These are phyloP conservation scores for Pristionchus exspectatus DNA, from an alignment of 2,888 invertebrate species.

Conservation along the genomic window DNA sequence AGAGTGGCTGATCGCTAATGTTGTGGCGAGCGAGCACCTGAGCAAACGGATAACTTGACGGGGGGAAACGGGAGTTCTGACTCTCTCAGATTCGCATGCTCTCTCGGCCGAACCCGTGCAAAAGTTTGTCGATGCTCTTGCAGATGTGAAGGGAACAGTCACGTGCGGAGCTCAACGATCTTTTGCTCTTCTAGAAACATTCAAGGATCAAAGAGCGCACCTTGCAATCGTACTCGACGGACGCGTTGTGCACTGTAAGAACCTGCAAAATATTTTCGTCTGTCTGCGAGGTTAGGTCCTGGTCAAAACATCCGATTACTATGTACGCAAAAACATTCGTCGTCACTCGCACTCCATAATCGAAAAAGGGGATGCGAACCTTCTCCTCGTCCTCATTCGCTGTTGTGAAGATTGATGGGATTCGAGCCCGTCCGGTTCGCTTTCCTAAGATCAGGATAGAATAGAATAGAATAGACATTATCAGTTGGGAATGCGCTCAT, in stretches of 20 bases:
- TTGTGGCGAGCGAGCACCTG: slow-evolving; percentile 33
- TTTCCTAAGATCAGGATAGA: no score
- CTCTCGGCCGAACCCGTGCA: background rate
- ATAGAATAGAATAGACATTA: no score
- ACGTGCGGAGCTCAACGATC: background rate
- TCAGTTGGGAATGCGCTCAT: no score
- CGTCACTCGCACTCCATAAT: no score
- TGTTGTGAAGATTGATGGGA: background rate
- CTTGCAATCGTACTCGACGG: background rate
- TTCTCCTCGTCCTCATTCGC: background rate
- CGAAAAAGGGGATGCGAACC: no score
- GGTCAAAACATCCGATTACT: no score
- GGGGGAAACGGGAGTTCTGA: background rate
- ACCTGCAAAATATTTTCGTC: background rate
- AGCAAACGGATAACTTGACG: background rate
- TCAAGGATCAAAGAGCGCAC: background rate
- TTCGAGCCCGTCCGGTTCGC: background rate
- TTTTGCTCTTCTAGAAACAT: background rate
- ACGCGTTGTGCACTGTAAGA: background rate
- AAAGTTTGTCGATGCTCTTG: background rate
- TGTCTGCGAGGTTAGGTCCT: no score
- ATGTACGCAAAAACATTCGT: no score
- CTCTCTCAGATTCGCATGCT: background rate
- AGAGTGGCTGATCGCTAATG: background rate
- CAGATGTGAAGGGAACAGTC: background rate